These are phyloP conservation scores for Cervus canadensis DNA, from an alignment of 2,113 vertebrate species.

Conservation along the genomic window DNA sequence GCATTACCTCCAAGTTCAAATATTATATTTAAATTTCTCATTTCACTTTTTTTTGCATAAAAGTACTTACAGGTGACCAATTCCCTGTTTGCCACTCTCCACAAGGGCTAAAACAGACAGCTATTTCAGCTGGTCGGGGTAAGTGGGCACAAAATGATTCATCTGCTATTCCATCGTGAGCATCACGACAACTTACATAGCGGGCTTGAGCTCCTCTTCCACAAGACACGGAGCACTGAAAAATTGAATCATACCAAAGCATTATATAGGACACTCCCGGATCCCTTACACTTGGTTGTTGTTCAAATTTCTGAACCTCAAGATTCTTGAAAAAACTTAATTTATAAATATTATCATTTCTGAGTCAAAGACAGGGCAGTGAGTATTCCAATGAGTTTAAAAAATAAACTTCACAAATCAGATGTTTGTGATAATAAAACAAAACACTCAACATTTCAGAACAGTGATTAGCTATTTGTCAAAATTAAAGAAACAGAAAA, in stretches of 20 bases:
- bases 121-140: constrained; percentile 88
- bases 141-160: constrained; percentile 88
- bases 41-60: not conserved
- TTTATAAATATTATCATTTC: not conserved
- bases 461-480: not conserved
- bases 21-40: not conserved
- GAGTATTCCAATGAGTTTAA: not conserved
- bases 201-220: constrained; percentile 90
- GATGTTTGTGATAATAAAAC: not conserved
- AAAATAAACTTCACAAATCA: not conserved
- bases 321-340: not conserved
- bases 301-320: not conserved
- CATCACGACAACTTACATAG: constrained; percentile 95
- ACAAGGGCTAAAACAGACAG: constrained; percentile 91
- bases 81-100: constrained; percentile 92
- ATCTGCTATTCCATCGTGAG: constrained; percentile 86
- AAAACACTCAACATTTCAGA: not conserved
- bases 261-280: not conserved
- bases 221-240: constrained; percentile 94
- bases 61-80: constrained; percentile 92
- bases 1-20: not conserved
- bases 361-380: not conserved
- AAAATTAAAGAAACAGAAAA: constrained; percentile 14
- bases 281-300: not conserved
- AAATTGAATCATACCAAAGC: not conserved